Base-by-base conservation (phyloP, 1,140 invertebrate species). In the Drosophila hydei region DNA sequence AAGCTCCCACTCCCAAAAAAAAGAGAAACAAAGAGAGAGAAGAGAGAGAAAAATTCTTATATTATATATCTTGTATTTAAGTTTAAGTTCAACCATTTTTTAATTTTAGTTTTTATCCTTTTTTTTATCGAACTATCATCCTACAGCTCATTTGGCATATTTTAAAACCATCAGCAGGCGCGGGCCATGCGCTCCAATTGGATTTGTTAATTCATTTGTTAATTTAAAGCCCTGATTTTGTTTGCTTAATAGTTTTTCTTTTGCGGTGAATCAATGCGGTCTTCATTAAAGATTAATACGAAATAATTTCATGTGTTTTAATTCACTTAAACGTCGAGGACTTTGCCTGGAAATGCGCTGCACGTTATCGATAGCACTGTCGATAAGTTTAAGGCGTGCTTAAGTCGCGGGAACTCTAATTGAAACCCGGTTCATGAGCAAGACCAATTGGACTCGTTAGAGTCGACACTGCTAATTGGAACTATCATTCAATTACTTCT, bases 251-350 rank as follows among this genome's bases (percentile, higher is more conserved):
- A 12, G 12, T 38, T 64, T 21, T 42, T 55, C 47, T 19, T 59
- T 56, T 68, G 36, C 27, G 47, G 56, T 61, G 36, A 68, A 52
- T 68, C 51, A 68, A 68, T 63, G 59, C 59, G 59, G 63, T 40
- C 59, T 55, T 62, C 59, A 52, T 54, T 54, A 62, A 63, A 40
- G 47, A 68, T 9, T 45, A 43, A 51, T 43, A 43, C 33, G 14
- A 14, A 48, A 68, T 27, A 56, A 50, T 1, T 45, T 1, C 9
- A 30, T 48, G 40, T 33, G 21, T 64, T 64, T 54, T 8, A 12
- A 54, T 42, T 12, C 9, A 2, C 8, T 30, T 30, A 2, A 33
- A 33, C 11, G 9, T 8, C 27, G 7, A 4, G 30, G 9, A 33
- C n/a, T n/a, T n/a, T n/a, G n/a, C n/a, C n/a, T n/a, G 3, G 30